Evolutionary conservation across 2,888 invertebrate genomes (phyloP), one percentile per base, ranked within the genome.

Genomic region (Dicranocentrus wangi): DNA sequence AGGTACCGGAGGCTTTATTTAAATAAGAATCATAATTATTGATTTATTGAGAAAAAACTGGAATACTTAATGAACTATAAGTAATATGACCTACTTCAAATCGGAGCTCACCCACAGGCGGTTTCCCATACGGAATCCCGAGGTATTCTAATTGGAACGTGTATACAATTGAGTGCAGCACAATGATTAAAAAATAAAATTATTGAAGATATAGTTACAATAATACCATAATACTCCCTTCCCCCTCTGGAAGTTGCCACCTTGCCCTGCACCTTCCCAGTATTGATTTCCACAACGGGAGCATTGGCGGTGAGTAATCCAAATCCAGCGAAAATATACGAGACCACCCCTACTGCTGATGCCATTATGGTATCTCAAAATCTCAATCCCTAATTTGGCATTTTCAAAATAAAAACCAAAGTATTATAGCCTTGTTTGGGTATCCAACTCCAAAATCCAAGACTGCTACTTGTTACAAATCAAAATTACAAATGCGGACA

Each of bases 231-330:
- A 58, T 81, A 85, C 23, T 72, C 63, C 13, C 79, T 27, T 0
- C 85, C 85, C n/a, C 71, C 76, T 17, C 85, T 66, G 2, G 86
- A 85, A 13, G 55, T 73, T 5, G 72, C 70, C 1, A 71, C 32
- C 10, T 47, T 70, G 15, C 86, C 86, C 32, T 82, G 82, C 21
- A 86, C 27, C 60, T 83, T 81, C 7, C 85, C 86, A 43, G 43
- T 70, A 19, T 73, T 69, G 5, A 82, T 82, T 51, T 82, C 76
- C 15, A 85, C 68, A n/a, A 82, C 60, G 3, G 84, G 82, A 42
- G 82, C 72, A 32, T 84, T 78, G 7, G 80, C 47, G 5, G 81
- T 83, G 2, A 83, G 61, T 2, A 82, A 53, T 1, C 82, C 80
- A 15, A 83, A 82, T 23, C 82, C 82, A 15, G 82, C 28, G 43